phyloP scores from a whole-genome alignment of 2,888 invertebrate species.

The Eledona agricola region DNA sequence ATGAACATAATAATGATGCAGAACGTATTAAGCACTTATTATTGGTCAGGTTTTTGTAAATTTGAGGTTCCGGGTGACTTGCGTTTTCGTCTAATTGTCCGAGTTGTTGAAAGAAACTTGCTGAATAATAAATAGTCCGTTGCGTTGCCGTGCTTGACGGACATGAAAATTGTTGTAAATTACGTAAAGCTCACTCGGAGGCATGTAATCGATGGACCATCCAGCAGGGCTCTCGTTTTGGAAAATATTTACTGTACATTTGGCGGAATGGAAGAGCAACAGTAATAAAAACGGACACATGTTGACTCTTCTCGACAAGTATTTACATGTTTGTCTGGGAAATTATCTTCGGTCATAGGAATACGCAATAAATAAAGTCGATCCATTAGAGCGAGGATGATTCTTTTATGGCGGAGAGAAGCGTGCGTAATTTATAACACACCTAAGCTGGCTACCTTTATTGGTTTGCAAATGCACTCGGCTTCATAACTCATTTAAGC shows the following conservation, averaged over 20 bases:
- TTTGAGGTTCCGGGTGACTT: slow-evolving; percentile 4
- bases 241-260: slow-evolving; percentile 34
- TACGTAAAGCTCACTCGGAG: slow-evolving; percentile 19
- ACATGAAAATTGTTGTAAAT: slow-evolving; percentile 31
- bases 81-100: slow-evolving; percentile 1
- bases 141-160: slow-evolving; percentile 14
- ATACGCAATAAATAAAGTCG: too few relatives aligned
- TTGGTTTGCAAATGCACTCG: slow-evolving; percentile 32
- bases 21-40: too few relatives aligned
- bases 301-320: too few relatives aligned
- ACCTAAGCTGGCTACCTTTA: slow-evolving; percentile 30
- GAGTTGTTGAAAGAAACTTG: slow-evolving; percentile 17
- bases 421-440: slow-evolving; percentile 14
- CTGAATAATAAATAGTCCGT: slow-evolving; percentile 18
- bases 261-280: too few relatives aligned
- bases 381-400: too few relatives aligned
- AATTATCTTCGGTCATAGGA: slow-evolving; percentile 2
- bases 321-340: too few relatives aligned
- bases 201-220: slow-evolving; percentile 20
- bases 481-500: slow-evolving; percentile 36
- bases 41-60: too few relatives aligned
- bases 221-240: slow-evolving; percentile 23
- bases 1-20: too few relatives aligned
- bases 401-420: too few relatives aligned
- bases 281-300: too few relatives aligned